Conservation (phyloP, 2,888 invertebrate genomes). For the Lysandra bellargus region DNA sequence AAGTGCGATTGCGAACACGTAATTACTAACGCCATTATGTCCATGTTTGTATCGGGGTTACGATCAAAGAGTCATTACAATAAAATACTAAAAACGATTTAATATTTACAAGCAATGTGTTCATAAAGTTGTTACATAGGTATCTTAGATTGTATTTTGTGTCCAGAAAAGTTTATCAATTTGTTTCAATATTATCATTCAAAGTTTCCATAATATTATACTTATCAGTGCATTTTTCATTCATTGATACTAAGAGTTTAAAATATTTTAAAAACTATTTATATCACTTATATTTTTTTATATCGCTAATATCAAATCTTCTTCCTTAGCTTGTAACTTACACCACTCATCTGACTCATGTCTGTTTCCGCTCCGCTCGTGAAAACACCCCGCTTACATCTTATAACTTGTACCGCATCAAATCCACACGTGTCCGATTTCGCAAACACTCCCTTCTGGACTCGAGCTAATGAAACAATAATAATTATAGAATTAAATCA, state of each 20-base stretch:
- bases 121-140: not conserved
- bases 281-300: too few species aligned
- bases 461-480: not conserved
- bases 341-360: not conserved
- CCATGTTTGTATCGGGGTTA: conserved; percentile 1
- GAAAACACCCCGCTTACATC: not conserved
- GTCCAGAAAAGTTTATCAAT: too few species aligned
- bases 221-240: too few species aligned
- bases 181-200: too few species aligned
- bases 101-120: not conserved
- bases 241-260: not conserved
- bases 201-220: too few species aligned
- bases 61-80: not conserved
- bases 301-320: too few species aligned
- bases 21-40: conserved; percentile 5
- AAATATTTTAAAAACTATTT: not conserved
- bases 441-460: not conserved
- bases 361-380: not conserved
- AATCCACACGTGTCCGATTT: not conserved
- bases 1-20: conserved; percentile 8
- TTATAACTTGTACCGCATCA: not conserved
- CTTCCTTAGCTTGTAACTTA: not conserved
- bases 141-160: too few species aligned
- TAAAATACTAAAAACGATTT: not conserved
- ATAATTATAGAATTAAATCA: not conserved